These are phyloP conservation scores for Pristionchus japonicus DNA, from an alignment of 2,888 invertebrate genomes.

Conservation along the genomic window DNA sequence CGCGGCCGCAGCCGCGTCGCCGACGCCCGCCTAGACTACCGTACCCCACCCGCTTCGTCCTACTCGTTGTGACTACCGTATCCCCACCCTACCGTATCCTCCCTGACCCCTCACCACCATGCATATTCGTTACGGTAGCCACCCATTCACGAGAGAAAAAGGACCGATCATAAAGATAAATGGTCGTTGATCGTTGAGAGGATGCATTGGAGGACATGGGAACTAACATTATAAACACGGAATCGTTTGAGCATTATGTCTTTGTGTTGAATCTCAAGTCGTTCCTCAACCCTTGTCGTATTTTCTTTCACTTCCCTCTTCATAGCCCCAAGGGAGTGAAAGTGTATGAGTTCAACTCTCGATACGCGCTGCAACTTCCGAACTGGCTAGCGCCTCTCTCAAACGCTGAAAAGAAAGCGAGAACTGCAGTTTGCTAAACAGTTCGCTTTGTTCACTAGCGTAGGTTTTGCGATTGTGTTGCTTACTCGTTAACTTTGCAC, in stretches of 20 bases:
- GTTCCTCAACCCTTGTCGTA: too few species aligned
- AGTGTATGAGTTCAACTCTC: too few species aligned
- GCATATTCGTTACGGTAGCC: background rate
- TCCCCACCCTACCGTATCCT: too few species aligned
- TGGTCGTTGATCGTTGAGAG: conserved; percentile 6
- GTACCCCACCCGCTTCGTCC: background rate
- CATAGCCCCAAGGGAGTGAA: background rate
- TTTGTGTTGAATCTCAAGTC: background rate
- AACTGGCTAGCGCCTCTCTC: background rate
- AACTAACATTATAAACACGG: background rate
- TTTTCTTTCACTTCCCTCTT: background rate
- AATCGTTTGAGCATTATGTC: background rate
- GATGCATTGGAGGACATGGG: background rate
- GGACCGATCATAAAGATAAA: conserved; percentile 35
- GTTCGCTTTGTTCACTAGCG: too few species aligned
- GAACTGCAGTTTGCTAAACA: too few species aligned
- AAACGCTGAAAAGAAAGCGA: too few species aligned
- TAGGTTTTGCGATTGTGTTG: too few species aligned
- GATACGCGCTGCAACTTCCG: background rate
- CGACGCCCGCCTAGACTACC: background rate
- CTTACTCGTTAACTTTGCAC: too few species aligned
- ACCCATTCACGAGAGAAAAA: conserved; percentile 21
- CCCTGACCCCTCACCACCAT: too few species aligned
- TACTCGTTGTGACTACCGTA: conserved; percentile 19
- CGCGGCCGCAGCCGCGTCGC: background rate